phyloP scores from a whole-genome alignment of 2,797 vertebrate genomes.

The Lacerta viridis region DNA sequence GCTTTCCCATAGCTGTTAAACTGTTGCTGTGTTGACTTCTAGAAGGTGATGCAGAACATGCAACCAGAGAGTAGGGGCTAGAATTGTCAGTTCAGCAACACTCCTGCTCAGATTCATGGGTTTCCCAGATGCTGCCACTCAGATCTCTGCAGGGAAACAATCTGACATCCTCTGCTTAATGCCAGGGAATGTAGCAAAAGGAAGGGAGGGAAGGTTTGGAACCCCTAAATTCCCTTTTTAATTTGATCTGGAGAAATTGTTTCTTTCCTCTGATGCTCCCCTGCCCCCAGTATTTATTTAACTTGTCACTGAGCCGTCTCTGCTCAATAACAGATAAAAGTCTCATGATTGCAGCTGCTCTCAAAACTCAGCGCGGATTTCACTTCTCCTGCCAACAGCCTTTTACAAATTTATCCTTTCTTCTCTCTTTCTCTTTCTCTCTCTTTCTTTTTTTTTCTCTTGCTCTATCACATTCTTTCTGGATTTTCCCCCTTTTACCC shows the following conservation, averaged over 20 bases:
- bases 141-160: constrained; percentile 25
- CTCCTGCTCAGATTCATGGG: constrained; percentile 8
- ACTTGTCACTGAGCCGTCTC: constrained; percentile 35
- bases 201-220: constrained; percentile 17
- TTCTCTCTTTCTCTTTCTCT: constrained; percentile 59
- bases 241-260: constrained; percentile 38
- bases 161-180: constrained; percentile 18
- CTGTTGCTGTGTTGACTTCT: neutral
- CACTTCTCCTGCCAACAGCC: constrained; percentile 45
- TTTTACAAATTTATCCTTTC: constrained; percentile 56
- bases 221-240: constrained; percentile 31
- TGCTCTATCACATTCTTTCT: constrained; percentile 43
- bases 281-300: constrained; percentile 16
- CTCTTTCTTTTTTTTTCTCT: constrained; percentile 39
- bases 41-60: constrained; percentile 18
- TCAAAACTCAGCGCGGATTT: constrained; percentile 47
- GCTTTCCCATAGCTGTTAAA: constrained; percentile 3
- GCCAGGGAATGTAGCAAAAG: constrained; percentile 2
- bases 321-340: constrained; percentile 53
- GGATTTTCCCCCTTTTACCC: constrained; percentile 49
- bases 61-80: neutral
- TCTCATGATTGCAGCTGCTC: constrained; percentile 52
- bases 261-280: constrained; percentile 24
- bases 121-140: neutral
- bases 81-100: neutral